Conservation (phyloP, 1,140 invertebrate genomes). For the Rhagoletis zephyria region DNA sequence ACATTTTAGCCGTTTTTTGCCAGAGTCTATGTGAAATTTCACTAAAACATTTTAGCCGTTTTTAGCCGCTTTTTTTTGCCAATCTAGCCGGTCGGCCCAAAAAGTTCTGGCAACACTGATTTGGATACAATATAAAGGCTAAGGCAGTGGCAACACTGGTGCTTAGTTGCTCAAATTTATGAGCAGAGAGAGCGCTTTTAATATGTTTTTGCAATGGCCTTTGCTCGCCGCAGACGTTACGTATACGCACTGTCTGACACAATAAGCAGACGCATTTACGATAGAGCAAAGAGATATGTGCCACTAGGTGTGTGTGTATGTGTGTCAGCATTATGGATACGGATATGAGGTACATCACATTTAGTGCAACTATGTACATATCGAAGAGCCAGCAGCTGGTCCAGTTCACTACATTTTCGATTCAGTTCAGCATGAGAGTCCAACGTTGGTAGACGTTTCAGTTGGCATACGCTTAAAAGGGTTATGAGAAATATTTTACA, state of each 20-base stretch:
- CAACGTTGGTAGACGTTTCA: slow-evolving; percentile 65
- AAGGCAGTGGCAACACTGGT: not conserved
- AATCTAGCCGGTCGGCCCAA: no score
- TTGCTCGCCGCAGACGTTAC: not conserved
- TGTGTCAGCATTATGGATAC: not conserved
- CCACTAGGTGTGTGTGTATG: not conserved
- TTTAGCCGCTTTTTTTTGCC: no score
- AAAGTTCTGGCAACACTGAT: no score
- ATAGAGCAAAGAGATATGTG: not conserved
- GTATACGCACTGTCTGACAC: slow-evolving; percentile 36
- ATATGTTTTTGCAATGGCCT: not conserved
- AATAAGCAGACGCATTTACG: not conserved
- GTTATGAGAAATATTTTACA: no score
- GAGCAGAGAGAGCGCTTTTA: not conserved
- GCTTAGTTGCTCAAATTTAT: not conserved
- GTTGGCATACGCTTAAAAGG: not conserved
- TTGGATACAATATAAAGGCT: no score
- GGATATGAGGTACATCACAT: not conserved
- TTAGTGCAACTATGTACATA: no score
- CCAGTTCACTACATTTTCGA: not conserved
- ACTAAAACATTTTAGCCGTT: no score
- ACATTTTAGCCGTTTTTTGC: no score
- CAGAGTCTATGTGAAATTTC: no score
- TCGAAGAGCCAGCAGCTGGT: not conserved
- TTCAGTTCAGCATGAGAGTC: slow-evolving; percentile 68